Percentiles rank a stretch among this genome's conserved stretches.
phyloP scores from a whole-genome alignment of 2,113 vertebrate genomes.

The human region GRCh38 chr20:62136001-62136500 shows the following conservation, averaged over 20 bases:
- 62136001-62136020: background rate
- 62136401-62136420: accelerated
- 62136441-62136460: accelerated
- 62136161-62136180: too few species aligned
- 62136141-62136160: background rate
- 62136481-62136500: background rate
- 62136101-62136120: background rate
- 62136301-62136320: background rate
- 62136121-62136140: background rate
- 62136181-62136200: background rate
- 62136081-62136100: background rate
- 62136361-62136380: background rate
- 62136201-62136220: background rate
- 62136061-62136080: background rate
- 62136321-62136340: background rate
- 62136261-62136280: background rate
- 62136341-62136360: background rate
- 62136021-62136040: background rate
- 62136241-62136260: too few species aligned
- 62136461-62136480: background rate
- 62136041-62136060: background rate
- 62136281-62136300: accelerated
- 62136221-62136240: accelerated
- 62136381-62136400: background rate
- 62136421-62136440: background rate